A percentile compares a stretch with the other conserved stretches of the same genome.
These are phyloP conservation scores for Cremastinae sp. DNA, from an alignment of 2,888 invertebrate species.

Conservation along the genomic window DNA sequence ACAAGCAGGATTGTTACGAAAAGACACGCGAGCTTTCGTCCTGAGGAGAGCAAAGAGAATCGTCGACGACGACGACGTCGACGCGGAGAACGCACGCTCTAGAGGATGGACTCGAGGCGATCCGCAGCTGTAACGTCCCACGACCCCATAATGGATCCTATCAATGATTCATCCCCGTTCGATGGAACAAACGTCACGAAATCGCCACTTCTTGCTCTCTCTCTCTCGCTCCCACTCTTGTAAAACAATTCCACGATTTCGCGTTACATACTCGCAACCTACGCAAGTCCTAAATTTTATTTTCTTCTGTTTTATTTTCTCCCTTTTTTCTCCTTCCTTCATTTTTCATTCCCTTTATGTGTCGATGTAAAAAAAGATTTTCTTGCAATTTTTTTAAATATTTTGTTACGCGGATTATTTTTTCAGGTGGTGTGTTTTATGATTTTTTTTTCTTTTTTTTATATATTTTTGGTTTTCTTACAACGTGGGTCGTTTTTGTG, in stretches of 20 bases:
- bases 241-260: neutral
- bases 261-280: too few relatives aligned
- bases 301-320: too few relatives aligned
- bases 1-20: slow-evolving; percentile 11
- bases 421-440: too few relatives aligned
- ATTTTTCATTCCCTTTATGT: too few relatives aligned
- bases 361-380: too few relatives aligned
- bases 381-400: too few relatives aligned
- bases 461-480: too few relatives aligned
- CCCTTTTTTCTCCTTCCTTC: too few relatives aligned
- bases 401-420: too few relatives aligned
- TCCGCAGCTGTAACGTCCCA: slow-evolving; percentile 76
- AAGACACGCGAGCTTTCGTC: slow-evolving; percentile 49
- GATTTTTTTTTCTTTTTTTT: too few relatives aligned
- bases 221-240: slow-evolving; percentile 29
- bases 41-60: slow-evolving; percentile 63
- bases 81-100: neutral
- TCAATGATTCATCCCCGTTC: slow-evolving; percentile 77
- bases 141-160: slow-evolving; percentile 75
- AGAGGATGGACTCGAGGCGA: slow-evolving; percentile 50
- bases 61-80: slow-evolving; percentile 45
- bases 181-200: slow-evolving; percentile 69
- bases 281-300: too few relatives aligned
- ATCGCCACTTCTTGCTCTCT: slow-evolving; percentile 57
- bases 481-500: too few relatives aligned